A percentile compares a stretch with the other conserved stretches of the same genome.
phyloP scores from a whole-genome alignment of 2,113 vertebrate genomes.

The Peromyscus californicus region DNA sequence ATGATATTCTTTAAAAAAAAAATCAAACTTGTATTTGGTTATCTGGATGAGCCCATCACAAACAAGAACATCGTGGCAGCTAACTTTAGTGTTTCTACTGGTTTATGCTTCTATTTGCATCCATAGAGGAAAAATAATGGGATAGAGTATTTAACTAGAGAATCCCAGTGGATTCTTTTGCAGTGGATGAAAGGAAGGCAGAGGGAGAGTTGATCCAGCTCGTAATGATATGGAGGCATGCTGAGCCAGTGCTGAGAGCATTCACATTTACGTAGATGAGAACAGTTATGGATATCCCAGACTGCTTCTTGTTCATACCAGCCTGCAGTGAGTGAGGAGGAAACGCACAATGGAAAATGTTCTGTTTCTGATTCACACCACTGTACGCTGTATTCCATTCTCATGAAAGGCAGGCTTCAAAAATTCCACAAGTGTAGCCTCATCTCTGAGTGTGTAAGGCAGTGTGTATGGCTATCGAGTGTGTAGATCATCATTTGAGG shows the following conservation, averaged over 20 bases:
- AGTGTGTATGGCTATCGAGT: constrained; percentile 22
- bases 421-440: constrained; percentile 7
- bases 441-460: constrained; percentile 5
- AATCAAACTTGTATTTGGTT: neutral
- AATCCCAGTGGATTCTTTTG: neutral
- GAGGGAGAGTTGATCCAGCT: neutral
- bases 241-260: rapidly evolving
- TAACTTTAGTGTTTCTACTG: neutral
- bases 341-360: constrained; percentile 57
- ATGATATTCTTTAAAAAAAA: neutral
- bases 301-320: neutral
- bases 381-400: neutral
- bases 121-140: neutral
- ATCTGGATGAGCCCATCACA: neutral
- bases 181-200: no score
- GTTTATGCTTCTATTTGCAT: constrained; percentile 32
- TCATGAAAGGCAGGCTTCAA: constrained; percentile 38
- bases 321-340: neutral
- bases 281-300: neutral
- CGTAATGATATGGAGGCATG: rapidly evolving
- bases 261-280: neutral
- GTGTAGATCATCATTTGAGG: neutral
- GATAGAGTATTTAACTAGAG: neutral
- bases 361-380: constrained; percentile 59
- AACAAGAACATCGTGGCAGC: neutral